Conservation (phyloP, 2,888 invertebrate genomes). For the Drosophila demipolita region DNA sequence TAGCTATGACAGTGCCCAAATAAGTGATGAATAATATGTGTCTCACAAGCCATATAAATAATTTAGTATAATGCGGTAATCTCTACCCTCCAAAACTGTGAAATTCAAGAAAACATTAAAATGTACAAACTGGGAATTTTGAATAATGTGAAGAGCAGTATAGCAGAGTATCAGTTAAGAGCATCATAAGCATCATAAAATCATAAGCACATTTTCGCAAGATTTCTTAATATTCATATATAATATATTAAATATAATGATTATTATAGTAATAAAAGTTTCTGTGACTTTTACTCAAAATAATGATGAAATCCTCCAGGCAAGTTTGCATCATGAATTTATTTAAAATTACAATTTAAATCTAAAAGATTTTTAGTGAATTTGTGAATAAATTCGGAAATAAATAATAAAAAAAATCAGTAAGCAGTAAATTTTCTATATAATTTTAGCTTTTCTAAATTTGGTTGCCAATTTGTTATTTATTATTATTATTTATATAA, state of each 20-base stretch:
- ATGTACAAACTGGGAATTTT: background rate
- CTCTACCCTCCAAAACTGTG: background rate
- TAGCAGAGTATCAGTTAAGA: background rate
- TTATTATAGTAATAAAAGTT: background rate
- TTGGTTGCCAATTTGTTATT: background rate
- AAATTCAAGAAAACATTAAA: background rate
- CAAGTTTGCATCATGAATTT: slow-evolving; percentile 14
- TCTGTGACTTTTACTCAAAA: background rate
- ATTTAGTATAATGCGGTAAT: slow-evolving; percentile 3
- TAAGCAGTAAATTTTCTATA: background rate
- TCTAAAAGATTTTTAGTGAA: background rate
- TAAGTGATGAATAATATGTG: slow-evolving; percentile 6
- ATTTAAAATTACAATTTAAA: background rate
- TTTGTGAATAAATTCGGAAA: background rate
- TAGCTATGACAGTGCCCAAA: slow-evolving; percentile 37
- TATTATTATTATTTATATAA: too few relatives aligned
- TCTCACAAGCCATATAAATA: slow-evolving; percentile 1
- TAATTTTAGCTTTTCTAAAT: background rate
- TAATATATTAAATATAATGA: too few relatives aligned
- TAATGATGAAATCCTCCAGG: slow-evolving; percentile 13
- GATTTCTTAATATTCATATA: background rate
- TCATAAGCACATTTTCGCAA: background rate
- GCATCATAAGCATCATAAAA: background rate
- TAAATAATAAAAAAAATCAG: background rate
- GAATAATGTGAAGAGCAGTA: background rate